Percentiles rank a stretch among this genome's conserved stretches.
These are phyloP conservation scores for Pedetes capensis DNA, from an alignment of 2,113 vertebrate species.

Conservation along the genomic window DNA sequence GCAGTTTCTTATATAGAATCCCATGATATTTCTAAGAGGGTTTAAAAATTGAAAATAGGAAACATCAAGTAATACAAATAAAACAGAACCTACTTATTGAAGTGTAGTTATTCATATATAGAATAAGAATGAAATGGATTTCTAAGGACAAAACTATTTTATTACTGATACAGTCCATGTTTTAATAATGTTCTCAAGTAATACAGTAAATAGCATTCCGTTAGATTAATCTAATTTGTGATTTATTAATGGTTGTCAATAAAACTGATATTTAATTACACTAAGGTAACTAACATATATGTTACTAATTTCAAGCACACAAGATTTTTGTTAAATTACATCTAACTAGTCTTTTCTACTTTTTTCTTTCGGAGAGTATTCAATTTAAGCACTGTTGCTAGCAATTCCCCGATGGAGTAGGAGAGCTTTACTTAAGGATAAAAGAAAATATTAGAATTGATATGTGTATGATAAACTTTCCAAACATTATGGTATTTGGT, in stretches of 20 bases:
- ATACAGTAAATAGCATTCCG: background rate
- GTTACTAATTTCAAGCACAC: too few species aligned
- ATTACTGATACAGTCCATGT: background rate
- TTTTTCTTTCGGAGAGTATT: background rate
- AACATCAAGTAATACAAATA: background rate
- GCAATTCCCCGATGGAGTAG: background rate
- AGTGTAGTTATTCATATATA: background rate
- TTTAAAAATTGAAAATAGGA: background rate
- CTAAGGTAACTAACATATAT: too few species aligned
- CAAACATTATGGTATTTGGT: background rate
- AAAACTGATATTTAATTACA: background rate
- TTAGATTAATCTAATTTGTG: background rate
- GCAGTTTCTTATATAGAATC: background rate
- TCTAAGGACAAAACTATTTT: background rate
- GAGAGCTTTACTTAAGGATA: background rate
- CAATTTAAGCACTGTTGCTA: background rate
- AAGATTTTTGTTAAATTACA: background rate
- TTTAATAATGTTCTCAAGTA: background rate
- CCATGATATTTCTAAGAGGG: background rate
- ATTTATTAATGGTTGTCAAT: background rate
- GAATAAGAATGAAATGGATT: background rate
- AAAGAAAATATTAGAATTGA: background rate
- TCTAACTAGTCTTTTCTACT: background rate
- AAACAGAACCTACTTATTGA: background rate
- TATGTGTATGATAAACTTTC: background rate